Base-by-base conservation (phyloP, 2,888 invertebrate genomes). In the Oeneis ivallda region DNA sequence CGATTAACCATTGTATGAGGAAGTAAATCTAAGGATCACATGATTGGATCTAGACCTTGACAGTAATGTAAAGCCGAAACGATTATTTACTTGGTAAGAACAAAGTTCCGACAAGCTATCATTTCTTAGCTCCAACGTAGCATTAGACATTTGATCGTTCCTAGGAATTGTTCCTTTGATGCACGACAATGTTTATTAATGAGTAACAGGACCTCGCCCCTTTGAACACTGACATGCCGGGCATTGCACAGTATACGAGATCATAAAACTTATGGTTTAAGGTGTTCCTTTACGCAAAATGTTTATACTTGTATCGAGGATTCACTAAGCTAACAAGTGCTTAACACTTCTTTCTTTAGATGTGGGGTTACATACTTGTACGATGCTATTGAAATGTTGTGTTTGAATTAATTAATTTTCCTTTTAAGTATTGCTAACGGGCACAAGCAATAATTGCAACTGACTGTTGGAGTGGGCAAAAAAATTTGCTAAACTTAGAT, bases 141-240 rank as follows among this genome's bases (percentile, higher is more conserved):
- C 70, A 69, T 69, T 71, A 75, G 57, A 71, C 73, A 74, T 73
- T 75, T 74, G 77, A 80, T 78, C 69, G 74, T 74, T 84, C 76
- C 80, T 76, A 70, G 75, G 82, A 84, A 84, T 76, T 67, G 70
- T 67, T 72, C 72, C 82, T 86, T 88, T 87, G 83, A 87, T 83
- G 84, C 76, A 74, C 75, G 73, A 78, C 79, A 82, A 79, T 85
- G 82, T 85, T 83, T 83, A 84, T 83, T 82, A 83, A 85, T 81
- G 81, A 78, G 75, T 66, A 79, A 77, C 79, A 77, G 72, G 69
- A 70, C 71, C 69, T 72, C 73, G 71, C 71, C 74, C 72, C 79
- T 80, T 83, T 81, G 79, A 81, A 78, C 76, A 75, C 72, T 61
- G 70, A 50, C 62, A 65, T 62, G 32, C 63, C 65, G 62, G 34